Evolutionary conservation across 2,888 invertebrate species (phyloP).

Genomic region (Plusia festucae): DNA sequence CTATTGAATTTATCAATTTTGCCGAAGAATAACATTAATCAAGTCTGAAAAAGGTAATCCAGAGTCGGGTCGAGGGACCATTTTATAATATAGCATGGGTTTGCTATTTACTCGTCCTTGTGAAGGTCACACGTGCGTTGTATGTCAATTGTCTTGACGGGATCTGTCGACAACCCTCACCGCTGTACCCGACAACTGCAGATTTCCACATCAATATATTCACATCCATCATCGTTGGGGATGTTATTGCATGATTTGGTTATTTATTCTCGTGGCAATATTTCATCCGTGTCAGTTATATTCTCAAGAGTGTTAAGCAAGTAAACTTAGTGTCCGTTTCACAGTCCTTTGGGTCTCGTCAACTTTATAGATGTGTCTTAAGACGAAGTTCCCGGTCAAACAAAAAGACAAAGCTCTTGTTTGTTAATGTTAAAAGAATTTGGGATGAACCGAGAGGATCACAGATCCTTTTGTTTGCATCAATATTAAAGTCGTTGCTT

Average conservation of each 20-base stretch:
- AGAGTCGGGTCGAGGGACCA: slow-evolving; percentile 10
- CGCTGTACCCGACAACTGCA: slow-evolving; percentile 13
- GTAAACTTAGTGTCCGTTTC: slow-evolving; percentile 6
- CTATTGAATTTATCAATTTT: slow-evolving; percentile 7
- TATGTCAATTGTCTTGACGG: slow-evolving; percentile 44
- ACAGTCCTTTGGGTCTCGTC: slow-evolving; percentile 4
- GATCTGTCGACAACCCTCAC: slow-evolving; percentile 36
- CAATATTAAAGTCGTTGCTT: background rate
- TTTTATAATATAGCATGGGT: slow-evolving; percentile 17
- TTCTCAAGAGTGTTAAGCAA: slow-evolving; percentile 7
- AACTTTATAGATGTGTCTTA: background rate
- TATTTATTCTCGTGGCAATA: slow-evolving; percentile 42
- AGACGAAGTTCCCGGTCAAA: background rate
- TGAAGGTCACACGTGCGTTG: slow-evolving; percentile 47
- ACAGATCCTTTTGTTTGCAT: background rate
- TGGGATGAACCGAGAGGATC: background rate
- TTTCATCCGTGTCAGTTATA: slow-evolving; percentile 23
- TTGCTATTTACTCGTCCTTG: slow-evolving; percentile 22
- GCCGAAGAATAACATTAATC: slow-evolving; percentile 6
- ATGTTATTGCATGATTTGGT: slow-evolving; percentile 34
- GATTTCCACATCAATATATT: slow-evolving; percentile 42
- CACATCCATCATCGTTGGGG: slow-evolving; percentile 29
- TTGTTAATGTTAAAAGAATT: slow-evolving; percentile 3
- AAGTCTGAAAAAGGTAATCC: slow-evolving; percentile 19
- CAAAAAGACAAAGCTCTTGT: background rate